Evolutionary conservation across 2,888 invertebrate genomes (phyloP).

Genomic region (Actias luna): DNA sequence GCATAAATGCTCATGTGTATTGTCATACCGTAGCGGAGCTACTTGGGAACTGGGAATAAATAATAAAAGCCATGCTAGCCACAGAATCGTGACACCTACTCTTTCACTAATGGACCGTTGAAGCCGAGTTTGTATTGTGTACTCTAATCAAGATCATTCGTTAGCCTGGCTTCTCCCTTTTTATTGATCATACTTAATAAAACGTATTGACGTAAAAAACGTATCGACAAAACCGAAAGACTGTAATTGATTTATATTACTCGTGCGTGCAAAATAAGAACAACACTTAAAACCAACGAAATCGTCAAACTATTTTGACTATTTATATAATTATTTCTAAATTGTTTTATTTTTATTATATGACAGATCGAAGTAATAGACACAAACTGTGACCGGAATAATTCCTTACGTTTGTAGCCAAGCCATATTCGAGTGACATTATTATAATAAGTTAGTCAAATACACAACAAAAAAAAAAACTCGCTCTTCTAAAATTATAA

Average conservation of each 20-base stretch:
- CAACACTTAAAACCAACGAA: no score
- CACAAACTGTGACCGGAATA: no score
- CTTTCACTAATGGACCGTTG: slow-evolving; percentile 74
- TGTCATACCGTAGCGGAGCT: slow-evolving; percentile 49
- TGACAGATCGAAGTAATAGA: no score
- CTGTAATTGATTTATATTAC: not conserved
- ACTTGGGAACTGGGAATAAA: slow-evolving; percentile 68
- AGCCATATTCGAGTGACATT: no score
- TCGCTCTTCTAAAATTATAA: no score
- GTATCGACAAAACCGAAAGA: not conserved
- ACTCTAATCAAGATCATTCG: slow-evolving; percentile 74
- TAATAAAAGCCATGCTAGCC: slow-evolving; percentile 68
- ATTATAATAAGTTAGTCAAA: no score
- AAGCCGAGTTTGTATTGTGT: slow-evolving; percentile 64
- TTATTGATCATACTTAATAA: slow-evolving; percentile 40
- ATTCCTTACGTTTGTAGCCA: no score
- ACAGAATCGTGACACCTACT: slow-evolving; percentile 74
- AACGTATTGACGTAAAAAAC: not conserved
- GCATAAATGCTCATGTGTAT: slow-evolving; percentile 53
- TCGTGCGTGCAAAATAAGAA: no score
- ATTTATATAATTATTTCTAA: no score
- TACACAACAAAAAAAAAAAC: no score
- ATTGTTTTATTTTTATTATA: no score
- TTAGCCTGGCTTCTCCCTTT: slow-evolving; percentile 58
- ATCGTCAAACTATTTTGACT: no score